Base-by-base conservation (phyloP, 2,113 vertebrate species). In the Cyanocitta stelleri region DNA sequence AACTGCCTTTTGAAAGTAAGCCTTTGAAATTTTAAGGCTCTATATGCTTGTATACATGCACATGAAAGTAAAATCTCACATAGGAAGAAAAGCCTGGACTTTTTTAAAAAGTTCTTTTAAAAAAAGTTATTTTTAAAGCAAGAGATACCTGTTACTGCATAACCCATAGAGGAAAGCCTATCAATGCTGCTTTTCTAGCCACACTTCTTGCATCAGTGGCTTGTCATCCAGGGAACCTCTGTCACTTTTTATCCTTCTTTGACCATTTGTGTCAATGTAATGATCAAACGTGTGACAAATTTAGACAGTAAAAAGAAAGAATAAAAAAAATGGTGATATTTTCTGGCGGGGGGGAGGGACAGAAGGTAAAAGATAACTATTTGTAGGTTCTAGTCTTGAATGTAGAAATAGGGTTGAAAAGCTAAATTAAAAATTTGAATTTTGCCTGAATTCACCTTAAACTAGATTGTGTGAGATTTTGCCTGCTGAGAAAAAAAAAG, bases 11-110 rank as follows among this genome's bases (percentile, higher is more conserved):
- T 39, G 14, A 83, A 83, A 79, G 21, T 21, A 41, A 29, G 11
- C 49, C 12, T 64, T 82, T 73, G 14, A 68, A 55, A 15, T 68
- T 74, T 41, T 10, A 44, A 24, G 18, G 16, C 21, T 73, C 35
- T 33, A 21, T 15, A 13, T 67, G 13, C 8, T 78, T 0, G 1
- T 52, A 35, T 33, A 11, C 4, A 2, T 37, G 43, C 11, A 21
- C 35, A 15, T 52, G 46, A 72, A 79, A 51, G 58, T 48, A 30
- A 5, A 76, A 23, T 10, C 32, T 33, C 32, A 17, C 24, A 12
- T 14, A 43, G 35, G 3, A 85, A 44, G 6, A 35, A 55, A 69
- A 56, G 30, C 56, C 17, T 58, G 35, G 15, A 16, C 6, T 41
- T 41, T 41, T 41, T 41, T 3, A 41, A 41, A 41, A 41, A 41